These are phyloP conservation scores for Butastur rufipennis DNA, from an alignment of 2,113 vertebrate species.

Conservation along the genomic window DNA sequence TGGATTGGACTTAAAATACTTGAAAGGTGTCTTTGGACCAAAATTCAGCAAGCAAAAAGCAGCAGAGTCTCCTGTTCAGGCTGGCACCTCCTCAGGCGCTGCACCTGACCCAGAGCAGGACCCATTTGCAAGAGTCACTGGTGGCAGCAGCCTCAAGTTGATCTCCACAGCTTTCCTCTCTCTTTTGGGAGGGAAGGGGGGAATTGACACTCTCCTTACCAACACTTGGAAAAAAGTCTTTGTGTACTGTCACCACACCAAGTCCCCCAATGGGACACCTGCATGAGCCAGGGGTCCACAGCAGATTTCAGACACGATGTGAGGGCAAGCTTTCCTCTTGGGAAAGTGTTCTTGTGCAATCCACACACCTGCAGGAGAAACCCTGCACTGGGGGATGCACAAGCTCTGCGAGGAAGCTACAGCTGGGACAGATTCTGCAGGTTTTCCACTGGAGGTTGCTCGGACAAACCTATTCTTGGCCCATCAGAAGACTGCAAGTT, in stretches of 20 bases:
- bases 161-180: not conserved
- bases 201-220: not conserved
- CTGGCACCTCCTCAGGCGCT: not conserved
- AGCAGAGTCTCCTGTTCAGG: not conserved
- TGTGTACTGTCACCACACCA: not conserved
- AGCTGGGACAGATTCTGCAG: not conserved
- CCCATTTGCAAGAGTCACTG: rapidly evolving
- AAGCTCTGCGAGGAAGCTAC: not conserved
- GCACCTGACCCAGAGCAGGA: not conserved
- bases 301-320: rapidly evolving
- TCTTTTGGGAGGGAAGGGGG: not conserved
- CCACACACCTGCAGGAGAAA: not conserved
- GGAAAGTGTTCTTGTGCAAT: not conserved
- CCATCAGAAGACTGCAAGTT: not conserved
- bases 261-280: rapidly evolving
- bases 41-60: not conserved
- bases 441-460: not conserved
- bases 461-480: not conserved
- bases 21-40: not conserved
- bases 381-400: rapidly evolving
- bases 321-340: not conserved
- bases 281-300: rapidly evolving
- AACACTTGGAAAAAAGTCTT: not conserved
- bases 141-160: not conserved
- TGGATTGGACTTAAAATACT: not conserved